These are phyloP conservation scores for Cheumatopsyche charites DNA, from an alignment of 1,140 invertebrate species.

Conservation along the genomic window DNA sequence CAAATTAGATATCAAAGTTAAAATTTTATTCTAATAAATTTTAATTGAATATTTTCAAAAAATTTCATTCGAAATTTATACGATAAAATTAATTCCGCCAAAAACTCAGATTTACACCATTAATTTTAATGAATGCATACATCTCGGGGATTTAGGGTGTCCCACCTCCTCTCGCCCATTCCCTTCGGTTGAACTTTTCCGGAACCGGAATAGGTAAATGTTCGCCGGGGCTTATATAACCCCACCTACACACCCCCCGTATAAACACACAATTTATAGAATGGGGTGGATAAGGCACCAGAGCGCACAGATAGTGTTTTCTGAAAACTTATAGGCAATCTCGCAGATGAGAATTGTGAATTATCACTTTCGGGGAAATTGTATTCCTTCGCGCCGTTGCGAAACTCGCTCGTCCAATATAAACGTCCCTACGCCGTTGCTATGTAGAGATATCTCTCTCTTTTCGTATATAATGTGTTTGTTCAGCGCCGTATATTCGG, in stretches of 20 bases:
- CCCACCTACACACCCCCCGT: conserved; percentile 39
- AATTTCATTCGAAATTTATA: not conserved
- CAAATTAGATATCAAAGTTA: no score
- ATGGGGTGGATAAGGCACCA: conserved; percentile 37
- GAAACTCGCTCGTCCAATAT: conserved; percentile 16
- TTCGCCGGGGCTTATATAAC: conserved; percentile 22
- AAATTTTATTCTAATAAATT: no score
- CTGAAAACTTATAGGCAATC: conserved; percentile 49
- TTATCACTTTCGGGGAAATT: conserved; percentile 45
- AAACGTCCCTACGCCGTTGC: not conserved
- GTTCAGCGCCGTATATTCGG: no score
- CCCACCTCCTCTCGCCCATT: not conserved
- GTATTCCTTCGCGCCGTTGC: conserved; percentile 32
- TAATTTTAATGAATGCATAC: conserved; percentile 48
- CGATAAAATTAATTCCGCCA: conserved; percentile 44
- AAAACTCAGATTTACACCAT: conserved; percentile 46
- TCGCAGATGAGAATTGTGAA: conserved; percentile 49
- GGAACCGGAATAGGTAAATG: conserved; percentile 44
- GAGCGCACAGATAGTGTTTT: conserved; percentile 47
- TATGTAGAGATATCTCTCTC: no score
- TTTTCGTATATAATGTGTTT: no score
- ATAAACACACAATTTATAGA: conserved; percentile 49
- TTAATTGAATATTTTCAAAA: no score
- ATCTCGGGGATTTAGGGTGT: conserved; percentile 39
- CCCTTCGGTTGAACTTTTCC: conserved; percentile 34